Evolutionary conservation across 2,888 invertebrate species (phyloP).

Genomic region (Helleia helle): DNA sequence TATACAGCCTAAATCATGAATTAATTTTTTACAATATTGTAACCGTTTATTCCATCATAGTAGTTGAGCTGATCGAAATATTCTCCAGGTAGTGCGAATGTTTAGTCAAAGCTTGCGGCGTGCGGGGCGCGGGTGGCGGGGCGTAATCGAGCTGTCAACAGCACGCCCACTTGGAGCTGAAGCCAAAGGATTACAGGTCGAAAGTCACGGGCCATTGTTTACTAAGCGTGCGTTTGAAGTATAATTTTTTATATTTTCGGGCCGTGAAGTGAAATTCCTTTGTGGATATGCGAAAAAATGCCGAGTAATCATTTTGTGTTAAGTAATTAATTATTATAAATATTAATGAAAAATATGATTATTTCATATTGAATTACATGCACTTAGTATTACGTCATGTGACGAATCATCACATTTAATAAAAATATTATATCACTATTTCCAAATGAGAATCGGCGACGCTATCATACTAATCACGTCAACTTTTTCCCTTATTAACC

Average conservation of each 20-base stretch:
- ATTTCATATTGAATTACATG: background rate
- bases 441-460: no score
- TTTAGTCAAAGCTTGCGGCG: conserved; percentile 6
- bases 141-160: conserved; percentile 39
- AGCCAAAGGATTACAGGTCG: conserved; percentile 24
- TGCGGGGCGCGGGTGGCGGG: conserved; percentile 17
- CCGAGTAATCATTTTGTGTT: background rate
- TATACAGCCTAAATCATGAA: no score
- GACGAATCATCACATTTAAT: no score
- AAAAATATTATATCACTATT: no score
- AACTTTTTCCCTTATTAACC: no score
- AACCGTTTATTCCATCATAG: background rate
- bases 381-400: no score
- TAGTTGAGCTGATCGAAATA: background rate
- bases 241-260: background rate
- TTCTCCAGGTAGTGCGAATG: background rate
- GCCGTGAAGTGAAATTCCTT: background rate
- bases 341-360: no score
- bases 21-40: no score
- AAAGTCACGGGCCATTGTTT: conserved; percentile 9
- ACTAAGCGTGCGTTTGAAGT: conserved; percentile 11
- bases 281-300: no score
- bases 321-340: no score
- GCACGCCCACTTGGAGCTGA: conserved; percentile 24
- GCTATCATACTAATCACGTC: no score